These are phyloP conservation scores for Globodera rostochiensis DNA, from an alignment of 1,140 invertebrate species.

Conservation along the genomic window DNA sequence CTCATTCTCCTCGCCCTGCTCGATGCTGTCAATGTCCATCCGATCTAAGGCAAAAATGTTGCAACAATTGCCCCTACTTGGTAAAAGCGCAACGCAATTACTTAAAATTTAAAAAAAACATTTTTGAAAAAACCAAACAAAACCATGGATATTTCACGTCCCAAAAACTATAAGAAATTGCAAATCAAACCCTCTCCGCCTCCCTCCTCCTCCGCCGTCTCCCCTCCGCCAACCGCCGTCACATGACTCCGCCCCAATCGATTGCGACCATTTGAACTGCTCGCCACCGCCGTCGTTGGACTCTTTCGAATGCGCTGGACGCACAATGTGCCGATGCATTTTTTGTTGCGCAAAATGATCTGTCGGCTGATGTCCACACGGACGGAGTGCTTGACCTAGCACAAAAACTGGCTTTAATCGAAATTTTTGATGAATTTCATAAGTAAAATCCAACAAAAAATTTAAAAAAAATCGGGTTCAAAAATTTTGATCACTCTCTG, in stretches of 20 bases:
- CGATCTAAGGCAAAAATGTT: background rate
- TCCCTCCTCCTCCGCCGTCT: background rate
- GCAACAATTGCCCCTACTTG: no score
- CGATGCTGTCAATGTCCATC: slow-evolving; percentile 28
- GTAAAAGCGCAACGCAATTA: background rate
- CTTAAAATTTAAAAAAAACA: background rate
- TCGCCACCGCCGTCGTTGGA: background rate
- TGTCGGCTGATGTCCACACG: background rate
- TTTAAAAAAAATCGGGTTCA: no score
- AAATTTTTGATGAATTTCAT: no score
- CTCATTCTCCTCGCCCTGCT: background rate
- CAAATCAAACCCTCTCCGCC: background rate
- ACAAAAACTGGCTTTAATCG: background rate
- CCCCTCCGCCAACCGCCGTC: no score
- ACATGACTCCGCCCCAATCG: no score
- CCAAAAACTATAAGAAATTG: background rate
- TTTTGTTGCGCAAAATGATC: slow-evolving; percentile 1
- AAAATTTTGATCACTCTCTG: no score
- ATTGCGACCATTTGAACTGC: no score
- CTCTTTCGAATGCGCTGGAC: background rate
- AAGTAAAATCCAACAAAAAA: no score
- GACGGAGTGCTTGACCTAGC: background rate
- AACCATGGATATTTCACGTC: background rate
- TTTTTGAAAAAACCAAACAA: background rate
- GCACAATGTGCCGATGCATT: background rate